phyloP scores from a whole-genome alignment of 2,888 invertebrate species.

The Aphidoletes aphidimyza region DNA sequence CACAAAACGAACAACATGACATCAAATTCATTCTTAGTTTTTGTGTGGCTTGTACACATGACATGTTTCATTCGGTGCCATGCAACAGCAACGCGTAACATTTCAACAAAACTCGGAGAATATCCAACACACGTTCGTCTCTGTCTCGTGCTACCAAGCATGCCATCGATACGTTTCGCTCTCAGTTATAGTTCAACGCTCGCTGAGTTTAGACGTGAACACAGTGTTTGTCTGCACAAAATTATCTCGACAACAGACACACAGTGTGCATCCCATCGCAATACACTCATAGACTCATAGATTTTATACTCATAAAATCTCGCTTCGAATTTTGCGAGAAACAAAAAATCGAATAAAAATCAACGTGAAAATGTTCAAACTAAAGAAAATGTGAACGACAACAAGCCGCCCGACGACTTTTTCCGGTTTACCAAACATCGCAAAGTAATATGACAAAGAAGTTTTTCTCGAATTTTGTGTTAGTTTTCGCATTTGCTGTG shows the following conservation, averaged over 20 bases:
- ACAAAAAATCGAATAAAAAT: neutral
- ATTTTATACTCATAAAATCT: too few species aligned
- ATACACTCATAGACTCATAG: too few species aligned
- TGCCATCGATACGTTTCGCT: constrained; percentile 17
- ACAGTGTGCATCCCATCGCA: neutral
- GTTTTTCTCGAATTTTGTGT: neutral
- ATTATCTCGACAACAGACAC: neutral
- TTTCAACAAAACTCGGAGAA: neutral
- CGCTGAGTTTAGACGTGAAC: constrained; percentile 47
- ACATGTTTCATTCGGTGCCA: neutral
- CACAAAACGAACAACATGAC: neutral
- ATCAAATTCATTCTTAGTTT: constrained; percentile 16
- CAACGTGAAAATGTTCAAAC: neutral
- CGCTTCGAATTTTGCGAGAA: neutral
- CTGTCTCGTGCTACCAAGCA: constrained; percentile 3
- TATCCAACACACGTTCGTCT: neutral
- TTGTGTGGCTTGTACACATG: neutral
- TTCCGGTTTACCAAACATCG: constrained; percentile 21
- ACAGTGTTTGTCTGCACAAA: neutral
- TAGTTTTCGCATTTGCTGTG: neutral
- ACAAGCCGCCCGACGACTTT: constrained; percentile 8
- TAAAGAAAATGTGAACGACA: neutral
- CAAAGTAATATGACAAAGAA: neutral
- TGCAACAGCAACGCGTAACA: neutral
- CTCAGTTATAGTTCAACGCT: constrained; percentile 54